Evolutionary conservation across 2,797 vertebrate genomes (phyloP).

Genomic region (Pachyuromys duprasi): DNA sequence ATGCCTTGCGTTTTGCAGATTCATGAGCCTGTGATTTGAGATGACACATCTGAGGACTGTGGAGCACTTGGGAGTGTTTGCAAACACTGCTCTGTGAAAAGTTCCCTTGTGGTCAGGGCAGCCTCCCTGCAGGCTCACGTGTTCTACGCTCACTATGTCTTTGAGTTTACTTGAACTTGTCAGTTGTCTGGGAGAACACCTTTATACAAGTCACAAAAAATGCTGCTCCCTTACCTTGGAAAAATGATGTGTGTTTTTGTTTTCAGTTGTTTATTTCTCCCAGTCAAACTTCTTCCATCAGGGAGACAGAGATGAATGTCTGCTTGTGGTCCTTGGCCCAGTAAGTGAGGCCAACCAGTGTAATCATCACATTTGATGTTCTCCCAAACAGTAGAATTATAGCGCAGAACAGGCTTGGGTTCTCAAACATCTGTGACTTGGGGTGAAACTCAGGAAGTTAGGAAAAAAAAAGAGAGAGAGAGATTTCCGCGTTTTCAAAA

Average conservation of each 20-base stretch:
- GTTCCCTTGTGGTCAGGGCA: not conserved
- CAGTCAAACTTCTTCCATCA: not conserved
- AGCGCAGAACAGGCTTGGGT: not conserved
- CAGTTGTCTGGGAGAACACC: not conserved
- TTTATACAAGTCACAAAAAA: not conserved
- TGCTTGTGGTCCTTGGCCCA: not conserved
- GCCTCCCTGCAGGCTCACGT: not conserved
- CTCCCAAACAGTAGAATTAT: not conserved
- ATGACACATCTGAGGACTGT: not conserved
- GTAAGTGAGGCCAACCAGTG: not conserved
- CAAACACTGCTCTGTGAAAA: slow-evolving; percentile 3
- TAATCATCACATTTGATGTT: not conserved
- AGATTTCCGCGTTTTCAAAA: slow-evolving; percentile 67
- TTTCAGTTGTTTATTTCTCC: not conserved
- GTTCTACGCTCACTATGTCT: not conserved
- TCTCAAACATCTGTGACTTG: slow-evolving; percentile 50
- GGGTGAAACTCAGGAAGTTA: slow-evolving; percentile 23
- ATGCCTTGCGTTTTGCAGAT: not conserved
- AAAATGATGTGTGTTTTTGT: not conserved
- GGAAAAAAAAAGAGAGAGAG: slow-evolving; percentile 9
- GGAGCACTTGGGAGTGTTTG: not conserved
- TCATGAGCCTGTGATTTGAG: slow-evolving; percentile 2
- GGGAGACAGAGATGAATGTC: not conserved
- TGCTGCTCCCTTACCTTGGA: not conserved
- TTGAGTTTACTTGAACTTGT: not conserved